Evolutionary conservation across 2,888 invertebrate genomes (phyloP), one percentile per base, ranked within the genome.

Genomic region (Polydrusus tereticollis): DNA sequence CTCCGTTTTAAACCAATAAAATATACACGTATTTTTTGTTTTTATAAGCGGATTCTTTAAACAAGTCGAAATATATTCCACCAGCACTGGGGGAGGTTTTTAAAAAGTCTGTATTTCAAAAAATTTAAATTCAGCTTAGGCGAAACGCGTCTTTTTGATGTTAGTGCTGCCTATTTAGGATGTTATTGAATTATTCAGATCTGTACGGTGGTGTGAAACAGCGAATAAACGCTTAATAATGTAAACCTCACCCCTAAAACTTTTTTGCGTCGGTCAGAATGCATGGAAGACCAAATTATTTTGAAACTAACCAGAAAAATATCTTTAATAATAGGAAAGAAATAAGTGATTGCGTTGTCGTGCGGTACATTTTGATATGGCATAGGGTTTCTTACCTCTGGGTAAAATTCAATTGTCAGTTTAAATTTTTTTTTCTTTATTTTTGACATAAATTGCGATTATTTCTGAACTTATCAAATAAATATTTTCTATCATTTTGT

Each of bases 141-240:
- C 69, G 69, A 70, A 74, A 76, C 72, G 79, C 80, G 80, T 78
- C 81, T 82, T 81, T 82, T 80, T 80, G 80, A 81, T 81, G 82
- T 82, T 81, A 80, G 81, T 80, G 80, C 80, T 74, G 82, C 81
- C 80, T 80, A 83, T 82, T 82, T 82, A 82, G 80, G 79, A 79
- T 81, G 80, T 83, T 82, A 83, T 82, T 83, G 82, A 83, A 83
- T 83, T 83, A 83, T 83, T 83, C 82, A 82, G 82, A 82, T 82
- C 82, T 81, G 82, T 78, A 82, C 80, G 77, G 80, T 80, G 82
- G 82, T 82, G 82, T 81, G 82, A 83, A 83, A 83, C 81, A 82
- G 82, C 80, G 79, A 81, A 79, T 81, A 82, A 82, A 82, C 82
- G 82, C 77, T 78, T 77, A 82, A 82, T 81, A 82, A 82, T 82